Evolutionary conservation across 1,140 invertebrate species (phyloP), one percentile per base, ranked within the genome.

Genomic region (Scaptomyza hsui): DNA sequence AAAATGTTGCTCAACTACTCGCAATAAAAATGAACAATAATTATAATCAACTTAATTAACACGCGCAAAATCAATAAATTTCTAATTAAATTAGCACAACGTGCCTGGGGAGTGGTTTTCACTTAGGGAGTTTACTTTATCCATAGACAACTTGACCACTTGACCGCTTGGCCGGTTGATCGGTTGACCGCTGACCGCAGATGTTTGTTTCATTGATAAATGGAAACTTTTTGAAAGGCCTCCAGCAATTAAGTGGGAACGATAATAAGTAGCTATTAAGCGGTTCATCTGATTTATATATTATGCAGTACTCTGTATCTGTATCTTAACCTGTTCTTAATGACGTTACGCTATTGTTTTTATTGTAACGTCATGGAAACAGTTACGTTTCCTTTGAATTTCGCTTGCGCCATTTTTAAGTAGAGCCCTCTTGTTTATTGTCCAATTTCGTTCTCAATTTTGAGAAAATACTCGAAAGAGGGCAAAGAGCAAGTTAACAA

Each of bases 221-320:
- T 55, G 73, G 69, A 81, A 64, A 80, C 48, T 75, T 86, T 88
- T 76, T 10, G 61, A 77, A 77, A 86, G 73, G 56, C 60, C 9
- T 45, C 35, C 1, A 24, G 51, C 26, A 32, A n/a, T 4, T 16
- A 32, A 13, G 9, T 37, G 3, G 9, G n/a, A 45, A 60, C n/a
- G n/a, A 42, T 60, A 53, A 35, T 67, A 72, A 62, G 21, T 18
- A 9, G n/a, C 41, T 39, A 77, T 74, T 77, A 72, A 41, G 10
- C 12, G 12, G 39, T 13, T 72, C 47, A 57, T 15, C 15, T 42
- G 32, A 55, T 55, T 29, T 45, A 41, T 39, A 41, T 7, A 35
- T 21, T 37, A 55, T 44, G 53, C 7, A 62, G 42, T 61, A 42
- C 32, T 19, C 49, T 83, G 72, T 12, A 24, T 5, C 37, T n/a